Evolutionary conservation across 2,113 vertebrate genomes (phyloP), one percentile per base, ranked within the genome.

Genomic region (Uria aalge): DNA sequence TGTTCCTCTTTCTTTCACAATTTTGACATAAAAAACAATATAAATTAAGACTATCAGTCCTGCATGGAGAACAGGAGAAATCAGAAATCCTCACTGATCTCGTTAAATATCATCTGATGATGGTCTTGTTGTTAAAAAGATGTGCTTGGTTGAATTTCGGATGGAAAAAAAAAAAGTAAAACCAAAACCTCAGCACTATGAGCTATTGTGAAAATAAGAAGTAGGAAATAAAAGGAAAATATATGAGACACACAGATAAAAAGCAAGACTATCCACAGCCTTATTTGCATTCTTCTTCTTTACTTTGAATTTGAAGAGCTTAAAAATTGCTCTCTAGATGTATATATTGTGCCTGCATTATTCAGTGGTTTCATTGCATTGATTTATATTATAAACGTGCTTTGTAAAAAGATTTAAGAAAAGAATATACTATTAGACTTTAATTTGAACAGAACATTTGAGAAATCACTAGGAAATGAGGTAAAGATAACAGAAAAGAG

Each of bases 381-480:
- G n/a, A 66, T 74, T 96, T 88, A 40, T 79, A 56, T 34, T 41
- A 57, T 53, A 88, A 85, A 92, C 3, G 19, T 84, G 9, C 48
- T 91, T 93, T 92, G 18, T 57, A 57, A 87, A 92, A 90, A 86
- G 34, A 79, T 67, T 91, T 76, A 64, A 90, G 47, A 72, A 66
- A 92, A 57, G 7, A 94, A 90, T 73, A 66, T n/a, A 24, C 5
- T 79, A 32, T 80, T 74, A 94, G 53, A n/a, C 30, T 87, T 92
- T 94, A 96, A 91, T 96, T 91, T 92, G 68, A 92, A 62, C 18
- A 84, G 43, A 92, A 57, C 83, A 74, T 55, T 95, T 60, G 79
- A 95, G 62, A 14, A 94, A 92, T 96, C 90, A 79, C 86, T 92
- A 91, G 72, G 73, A 97, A 94, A 93, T 90, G 55, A 76, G 59